Base-by-base conservation (phyloP, 2,888 invertebrate genomes). In the Noctua janthe region DNA sequence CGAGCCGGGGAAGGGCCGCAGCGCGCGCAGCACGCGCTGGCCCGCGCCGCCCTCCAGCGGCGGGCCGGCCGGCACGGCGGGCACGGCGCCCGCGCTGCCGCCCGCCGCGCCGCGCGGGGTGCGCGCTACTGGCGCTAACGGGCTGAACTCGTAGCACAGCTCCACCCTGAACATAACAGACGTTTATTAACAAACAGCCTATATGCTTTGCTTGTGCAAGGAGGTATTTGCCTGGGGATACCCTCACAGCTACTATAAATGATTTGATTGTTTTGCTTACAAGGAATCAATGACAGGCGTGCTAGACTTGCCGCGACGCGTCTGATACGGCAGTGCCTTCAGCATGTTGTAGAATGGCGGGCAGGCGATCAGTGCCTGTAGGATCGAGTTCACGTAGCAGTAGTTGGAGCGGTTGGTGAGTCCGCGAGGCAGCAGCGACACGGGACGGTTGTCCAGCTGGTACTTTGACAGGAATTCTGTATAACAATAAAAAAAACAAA, bases 301-400 rank as follows among this genome's bases (percentile, higher is more conserved):
- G 91, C 97, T 97, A 3, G 97, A 97, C 89, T 97, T 97, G 59
- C 97, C 97, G 39, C 96, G 95, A 39, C 97, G 97, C 20, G 98
- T 97, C 91, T 98, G 97, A 87, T 98, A 97, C 0, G 98, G 98
- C 91, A 99, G 96, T 62, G 98, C 98, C 90, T 98, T 98, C 90
- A 99, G 97, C 92, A 99, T 97, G 96, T 99, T 99, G 95, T 99
- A 99, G 96, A 99, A 98, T 0, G 99, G 99, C 35, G 99, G 99
- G 93, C 99, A 99, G 23, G 99, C 99, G 54, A 99, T 97, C 88
- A 99, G 96, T 0, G 99, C 99, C 96, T 99, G 99, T 62, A 99
- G 97, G 86, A 99, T 99, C 39, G 99, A 98, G 95, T 99, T 99
- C 84, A 99, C 99, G 93, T 99, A 99, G 96, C 99, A 99, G 96